Evolutionary conservation across 2,797 vertebrate species (phyloP).

Genomic region (Distichodus sexfasciatus): DNA sequence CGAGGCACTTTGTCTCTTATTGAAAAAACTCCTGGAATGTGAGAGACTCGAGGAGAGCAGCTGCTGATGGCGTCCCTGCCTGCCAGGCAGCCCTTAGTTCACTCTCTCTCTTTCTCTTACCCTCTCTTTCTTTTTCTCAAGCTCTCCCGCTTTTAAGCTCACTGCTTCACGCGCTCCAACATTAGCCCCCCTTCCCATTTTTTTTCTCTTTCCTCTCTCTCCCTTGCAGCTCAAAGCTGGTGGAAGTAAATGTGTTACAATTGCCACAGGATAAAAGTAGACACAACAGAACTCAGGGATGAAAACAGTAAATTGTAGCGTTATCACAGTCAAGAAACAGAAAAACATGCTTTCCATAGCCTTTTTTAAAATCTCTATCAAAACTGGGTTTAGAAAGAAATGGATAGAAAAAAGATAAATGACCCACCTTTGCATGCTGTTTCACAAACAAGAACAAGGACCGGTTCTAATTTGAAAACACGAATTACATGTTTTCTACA

Average conservation of each 20-base stretch:
- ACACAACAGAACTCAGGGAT: not conserved
- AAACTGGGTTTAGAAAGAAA: not conserved
- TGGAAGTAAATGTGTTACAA: not conserved
- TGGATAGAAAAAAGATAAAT: no score
- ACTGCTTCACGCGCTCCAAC: constrained; percentile 4
- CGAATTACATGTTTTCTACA: no score
- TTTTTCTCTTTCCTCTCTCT: not conserved
- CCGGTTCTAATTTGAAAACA: no score
- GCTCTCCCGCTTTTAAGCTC: not conserved
- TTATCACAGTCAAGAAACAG: not conserved
- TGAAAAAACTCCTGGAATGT: constrained; percentile 9
- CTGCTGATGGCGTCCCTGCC: constrained; percentile 15
- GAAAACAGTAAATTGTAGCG: not conserved
- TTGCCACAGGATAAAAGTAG: constrained; percentile 4
- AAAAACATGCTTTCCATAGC: not conserved
- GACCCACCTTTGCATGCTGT: no score
- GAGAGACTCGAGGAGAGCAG: constrained; percentile 4
- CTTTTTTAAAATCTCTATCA: not conserved
- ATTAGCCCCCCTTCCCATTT: not conserved
- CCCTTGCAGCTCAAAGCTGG: not conserved
- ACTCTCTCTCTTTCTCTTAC: not conserved
- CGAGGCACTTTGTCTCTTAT: constrained; percentile 15
- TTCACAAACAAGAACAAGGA: no score
- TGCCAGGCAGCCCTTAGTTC: constrained; percentile 20
- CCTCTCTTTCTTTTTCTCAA: constrained; percentile 13